Base-by-base conservation (phyloP, 2,797 vertebrate species). In the Hydrolagus colliei region DNA sequence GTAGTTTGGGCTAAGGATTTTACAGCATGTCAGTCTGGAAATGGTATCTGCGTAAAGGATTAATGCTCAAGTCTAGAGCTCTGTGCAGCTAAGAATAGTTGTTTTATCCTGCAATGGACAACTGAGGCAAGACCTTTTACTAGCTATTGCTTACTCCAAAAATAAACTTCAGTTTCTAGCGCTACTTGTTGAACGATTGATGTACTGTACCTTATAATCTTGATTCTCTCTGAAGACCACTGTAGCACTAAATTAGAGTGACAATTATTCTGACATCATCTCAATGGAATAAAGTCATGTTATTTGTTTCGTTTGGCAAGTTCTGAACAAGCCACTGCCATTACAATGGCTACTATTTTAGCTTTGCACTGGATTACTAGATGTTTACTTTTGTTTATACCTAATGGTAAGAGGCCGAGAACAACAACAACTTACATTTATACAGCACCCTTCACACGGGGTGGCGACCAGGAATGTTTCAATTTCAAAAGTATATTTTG, bases 91-190 rank as follows among this genome's bases (percentile, higher is more conserved):
- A 52, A 78, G 59, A 27, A 12, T 0, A n/a, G 18, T 11, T 52
- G 63, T 6, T 12, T 2, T 27, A 11, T 78, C 61, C 59, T 62
- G 22, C 8, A 65, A 6, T 63, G 4, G 61, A 79, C 14, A 1
- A 16, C 4, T 27, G 77, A 79, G 63, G 61, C 10, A 79, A 13
- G 61, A 62, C n/a, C n/a, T 22, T 63, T 59, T 59, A 65, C 32
- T 62, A 14, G 10, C 63, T 61, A n/a, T 79, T 22, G 11, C 14
- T 62, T 22, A n/a, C 77, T 79, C 77, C 77, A 22, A 63, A 78
- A 78, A 79, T 61, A 79, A 62, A n/a, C 61, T 80, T 80, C 61
- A 80, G 32, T 65, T 80, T 80, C 77, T 14, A 65, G 65, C 63
- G 63, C 62, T 63, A 5, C 9, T 22, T 63, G 27, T 63, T 63